Base-by-base conservation (phyloP, 2,797 vertebrate genomes). In the Setipinna tenuifilis region DNA sequence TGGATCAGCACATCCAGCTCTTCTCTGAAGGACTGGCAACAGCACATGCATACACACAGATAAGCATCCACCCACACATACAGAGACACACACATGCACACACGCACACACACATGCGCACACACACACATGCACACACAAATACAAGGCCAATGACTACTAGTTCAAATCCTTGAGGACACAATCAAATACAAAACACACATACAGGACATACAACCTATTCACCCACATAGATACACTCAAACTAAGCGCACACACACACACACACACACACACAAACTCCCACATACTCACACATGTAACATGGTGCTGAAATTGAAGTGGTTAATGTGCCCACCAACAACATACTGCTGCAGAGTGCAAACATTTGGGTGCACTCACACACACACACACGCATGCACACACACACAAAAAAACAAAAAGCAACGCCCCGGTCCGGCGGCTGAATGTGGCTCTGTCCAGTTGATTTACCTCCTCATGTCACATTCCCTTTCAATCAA, bases 1-100 rank as follows among this genome's bases (percentile, higher is more conserved):
- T 99, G 98, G 94, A 99, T 99, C 89, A 99, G 94, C 90, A 96
- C 95, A 91, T 99, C 98, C 94, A 99, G 93, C 93, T 99, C 98
- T 92, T 99, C 98, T 91, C 96, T 95, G 92, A 99, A 99, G 71
- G 98, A 99, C 98, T 99, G 88, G 14, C 68, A 89, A n/a, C 85
- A 31, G 71, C 54, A 86, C 3, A 86, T 16, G 82, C 16, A 31
- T 7, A 35, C 59, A 81, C 46, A 86, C 75, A 83, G 9, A 71
- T 23, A 50, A 81, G 11, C 25, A 46, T 54, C 83, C 82, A 83
- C 31, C 31, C 68, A 78, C 17, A 78, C 25, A 44, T 25, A 75
- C 31, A 41, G 25, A 35, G 25, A 75, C 68, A 44, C 71, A 78
- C 71, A 21, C 14, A 35, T 9, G 10, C 68, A 41, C 28, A 17